Evolutionary conservation across 2,113 vertebrate genomes (phyloP), one percentile per base, ranked within the genome.

Genomic region (Zootoca vivipara): DNA sequence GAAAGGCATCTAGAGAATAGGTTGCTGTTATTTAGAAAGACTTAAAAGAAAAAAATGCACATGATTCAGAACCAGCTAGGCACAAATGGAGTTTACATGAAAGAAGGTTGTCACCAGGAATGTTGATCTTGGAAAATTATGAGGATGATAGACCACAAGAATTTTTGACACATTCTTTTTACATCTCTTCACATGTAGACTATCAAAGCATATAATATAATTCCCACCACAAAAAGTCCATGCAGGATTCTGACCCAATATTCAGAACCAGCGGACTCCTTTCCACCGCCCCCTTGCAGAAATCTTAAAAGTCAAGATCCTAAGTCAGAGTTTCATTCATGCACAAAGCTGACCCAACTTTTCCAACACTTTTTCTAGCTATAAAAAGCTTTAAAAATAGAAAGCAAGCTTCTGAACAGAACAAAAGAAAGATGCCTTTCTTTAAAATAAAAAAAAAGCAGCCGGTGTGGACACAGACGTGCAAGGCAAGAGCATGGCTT

Each of bases 381-480:
- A 58, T 70, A 81, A 24, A n/a, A 15, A 67, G 40, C 28, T 69
- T 64, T 30, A 4, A 12, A 42, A 40, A 13, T 1, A 90, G 0
- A 13, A 40, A 88, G 30, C 38, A 38, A 73, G 20, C 18, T 83
- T 40, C 35, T 62, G 0, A 18, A 0, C 26, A 82, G 83, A 84
- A 87, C 24, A 73, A 72, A 1, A 20, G 5, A 9, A 73, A 90
- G 40, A 46, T 85, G 85, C 26, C 42, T 52, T 38, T 52, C 46
- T 52, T 62, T 67, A 69, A 72, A n/a, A n/a, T n/a, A n/a, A n/a
- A 69, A 72, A 38, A 52, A 75, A 38, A 42, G 84, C 38, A 88
- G 77, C 64, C 70, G 87, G 92, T 3, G 18, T 73, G 72, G 30
- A n/a, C 87, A 85, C 85, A 89, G 83, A 85, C 93, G 95, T 92